Percentiles rank a stretch among this genome's conserved stretches.
phyloP scores from a whole-genome alignment of 2,797 vertebrate genomes.

The Thripadectes ignobilis region DNA sequence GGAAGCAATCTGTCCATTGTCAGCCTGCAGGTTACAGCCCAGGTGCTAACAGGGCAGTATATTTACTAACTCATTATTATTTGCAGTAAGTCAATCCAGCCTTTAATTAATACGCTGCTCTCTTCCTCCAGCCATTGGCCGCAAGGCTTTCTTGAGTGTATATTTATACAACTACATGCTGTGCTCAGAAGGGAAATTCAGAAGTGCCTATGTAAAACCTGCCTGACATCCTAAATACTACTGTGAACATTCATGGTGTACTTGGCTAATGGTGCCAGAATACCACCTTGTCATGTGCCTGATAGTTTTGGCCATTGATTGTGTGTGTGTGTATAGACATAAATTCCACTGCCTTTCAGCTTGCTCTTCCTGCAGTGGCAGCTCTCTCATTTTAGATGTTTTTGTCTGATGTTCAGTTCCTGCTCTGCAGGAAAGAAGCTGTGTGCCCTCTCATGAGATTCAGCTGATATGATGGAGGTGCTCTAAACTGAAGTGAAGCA shows the following conservation, averaged over 20 bases:
- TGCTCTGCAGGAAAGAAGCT: not conserved
- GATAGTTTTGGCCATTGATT: not conserved
- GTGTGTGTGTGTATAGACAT: not conserved
- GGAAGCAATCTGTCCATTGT: not conserved
- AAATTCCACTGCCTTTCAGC: not conserved
- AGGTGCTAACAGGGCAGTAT: slow-evolving; percentile 55
- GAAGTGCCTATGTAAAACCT: slow-evolving; percentile 8
- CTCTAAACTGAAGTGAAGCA: not conserved
- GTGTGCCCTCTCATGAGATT: not conserved
- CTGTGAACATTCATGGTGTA: not conserved
- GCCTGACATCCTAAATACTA: not conserved
- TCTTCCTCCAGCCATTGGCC: not conserved
- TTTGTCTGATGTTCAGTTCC: not conserved
- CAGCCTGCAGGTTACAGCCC: slow-evolving; percentile 1
- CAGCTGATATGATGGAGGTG: not conserved
- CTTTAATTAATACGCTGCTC: slow-evolving; percentile 33
- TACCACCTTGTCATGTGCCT: not conserved
- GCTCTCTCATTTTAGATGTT: not conserved
- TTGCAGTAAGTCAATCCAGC: slow-evolving; percentile 33
- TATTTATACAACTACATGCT: slow-evolving; percentile 30
- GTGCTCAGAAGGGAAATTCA: slow-evolving; percentile 23
- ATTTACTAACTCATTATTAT: slow-evolving; percentile 60
- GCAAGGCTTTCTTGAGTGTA: not conserved
- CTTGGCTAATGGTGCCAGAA: not conserved
- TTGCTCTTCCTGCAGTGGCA: not conserved